phyloP scores from a whole-genome alignment of 2,888 invertebrate species.

The Lacanobia wlatinum region DNA sequence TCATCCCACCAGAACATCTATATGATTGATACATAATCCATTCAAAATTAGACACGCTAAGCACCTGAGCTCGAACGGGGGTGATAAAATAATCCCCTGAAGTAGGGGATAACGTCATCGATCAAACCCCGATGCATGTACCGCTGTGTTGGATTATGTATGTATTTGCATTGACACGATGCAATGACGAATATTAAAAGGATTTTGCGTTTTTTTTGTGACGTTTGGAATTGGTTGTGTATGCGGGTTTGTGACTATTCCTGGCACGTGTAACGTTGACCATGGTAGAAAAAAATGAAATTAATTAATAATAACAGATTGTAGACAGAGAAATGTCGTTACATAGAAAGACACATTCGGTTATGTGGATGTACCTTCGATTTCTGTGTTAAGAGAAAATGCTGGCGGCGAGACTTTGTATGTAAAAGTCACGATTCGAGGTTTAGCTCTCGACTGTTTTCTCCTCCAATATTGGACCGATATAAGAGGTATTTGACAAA shows the following conservation, averaged over 20 bases:
- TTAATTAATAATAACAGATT: too few species aligned
- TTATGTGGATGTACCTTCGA: too few species aligned
- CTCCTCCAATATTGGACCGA: too few species aligned
- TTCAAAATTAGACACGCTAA: slow-evolving; percentile 60
- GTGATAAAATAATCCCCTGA: slow-evolving; percentile 62
- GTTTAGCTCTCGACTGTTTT: too few species aligned
- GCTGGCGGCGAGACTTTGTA: too few species aligned
- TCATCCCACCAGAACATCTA: slow-evolving; percentile 36
- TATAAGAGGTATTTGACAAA: too few species aligned
- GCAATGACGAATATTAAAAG: slow-evolving; percentile 22
- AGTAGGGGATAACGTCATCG: slow-evolving; percentile 55
- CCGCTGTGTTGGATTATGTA: slow-evolving; percentile 41
- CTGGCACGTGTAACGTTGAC: background rate
- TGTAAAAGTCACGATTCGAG: too few species aligned
- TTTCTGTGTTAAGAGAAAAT: too few species aligned
- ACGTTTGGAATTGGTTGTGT: slow-evolving; percentile 1
- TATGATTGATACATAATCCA: slow-evolving; percentile 62
- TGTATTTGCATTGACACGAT: slow-evolving; percentile 50
- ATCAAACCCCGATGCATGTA: slow-evolving; percentile 50
- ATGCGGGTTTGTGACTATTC: background rate
- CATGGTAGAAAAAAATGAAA: background rate
- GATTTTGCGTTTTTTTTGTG: background rate
- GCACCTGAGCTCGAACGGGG: slow-evolving; percentile 56
- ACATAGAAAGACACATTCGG: too few species aligned
- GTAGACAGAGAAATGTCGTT: too few species aligned